These are phyloP conservation scores for Ischnura elegans DNA, from an alignment of 2,888 invertebrate genomes.

Conservation along the genomic window DNA sequence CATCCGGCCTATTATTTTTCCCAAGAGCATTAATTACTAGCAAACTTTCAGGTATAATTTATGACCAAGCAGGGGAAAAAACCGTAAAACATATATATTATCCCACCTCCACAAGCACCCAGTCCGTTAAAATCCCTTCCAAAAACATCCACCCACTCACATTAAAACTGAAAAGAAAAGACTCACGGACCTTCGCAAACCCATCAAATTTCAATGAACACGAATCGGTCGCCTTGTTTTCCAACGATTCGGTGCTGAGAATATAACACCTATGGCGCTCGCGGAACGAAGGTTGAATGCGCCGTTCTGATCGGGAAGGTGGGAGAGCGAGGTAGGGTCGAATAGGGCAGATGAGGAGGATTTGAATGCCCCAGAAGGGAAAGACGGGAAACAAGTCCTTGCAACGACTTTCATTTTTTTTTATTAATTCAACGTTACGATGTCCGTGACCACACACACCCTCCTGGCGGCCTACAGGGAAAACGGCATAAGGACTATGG, in stretches of 20 bases:
- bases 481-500: not conserved
- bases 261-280: not conserved
- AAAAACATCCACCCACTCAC: too few species aligned
- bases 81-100: not conserved
- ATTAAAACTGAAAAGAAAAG: too few species aligned
- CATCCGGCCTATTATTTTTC: not conserved
- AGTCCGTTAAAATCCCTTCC: not conserved
- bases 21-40: not conserved
- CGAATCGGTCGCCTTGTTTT: not conserved
- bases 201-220: conserved; percentile 22
- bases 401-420: not conserved
- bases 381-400: not conserved
- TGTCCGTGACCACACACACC: not conserved
- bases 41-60: not conserved
- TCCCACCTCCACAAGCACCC: not conserved
- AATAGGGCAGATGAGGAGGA: not conserved
- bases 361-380: not conserved
- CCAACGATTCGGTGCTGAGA: not conserved
- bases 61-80: not conserved
- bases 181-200: not conserved
- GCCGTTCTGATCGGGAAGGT: not conserved
- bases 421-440: not conserved
- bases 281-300: not conserved
- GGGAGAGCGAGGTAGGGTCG: too few species aligned
- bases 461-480: not conserved